Percentiles rank a stretch among this genome's conserved stretches.
These are phyloP conservation scores for Chironomus tepperi DNA, from an alignment of 1,140 invertebrate species.

Conservation along the genomic window DNA sequence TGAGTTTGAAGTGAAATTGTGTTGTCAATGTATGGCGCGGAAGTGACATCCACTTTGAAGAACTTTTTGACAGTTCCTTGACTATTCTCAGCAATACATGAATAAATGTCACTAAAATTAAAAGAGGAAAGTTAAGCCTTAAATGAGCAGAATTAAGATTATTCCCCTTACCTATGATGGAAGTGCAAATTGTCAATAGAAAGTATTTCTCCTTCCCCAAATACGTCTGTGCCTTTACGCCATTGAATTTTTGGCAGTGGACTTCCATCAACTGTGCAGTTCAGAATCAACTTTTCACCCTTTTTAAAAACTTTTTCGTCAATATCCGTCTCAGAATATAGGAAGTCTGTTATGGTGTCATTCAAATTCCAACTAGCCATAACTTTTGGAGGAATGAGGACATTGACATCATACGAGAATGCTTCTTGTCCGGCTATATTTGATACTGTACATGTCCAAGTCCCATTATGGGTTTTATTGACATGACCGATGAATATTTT, in stretches of 20 bases:
- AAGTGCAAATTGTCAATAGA: neutral
- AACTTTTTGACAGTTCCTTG: neutral
- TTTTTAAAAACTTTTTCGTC: neutral
- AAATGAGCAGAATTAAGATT: neutral
- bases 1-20: neutral
- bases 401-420: neutral
- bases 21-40: neutral
- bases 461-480: neutral
- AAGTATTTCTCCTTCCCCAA: neutral
- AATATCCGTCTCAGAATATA: neutral
- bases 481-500: neutral
- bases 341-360: neutral
- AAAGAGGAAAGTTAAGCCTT: neutral
- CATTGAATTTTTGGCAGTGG: slow-evolving; percentile 10
- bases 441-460: neutral
- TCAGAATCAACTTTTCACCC: neutral
- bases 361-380: neutral
- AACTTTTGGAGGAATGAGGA: neutral
- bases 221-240: neutral
- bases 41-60: neutral
- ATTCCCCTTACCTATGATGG: neutral
- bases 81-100: neutral
- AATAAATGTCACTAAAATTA: neutral
- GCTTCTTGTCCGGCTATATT: neutral
- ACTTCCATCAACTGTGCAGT: slow-evolving; percentile 8